Conservation (phyloP, 2,113 vertebrate genomes). For the Albula goreensis region DNA sequence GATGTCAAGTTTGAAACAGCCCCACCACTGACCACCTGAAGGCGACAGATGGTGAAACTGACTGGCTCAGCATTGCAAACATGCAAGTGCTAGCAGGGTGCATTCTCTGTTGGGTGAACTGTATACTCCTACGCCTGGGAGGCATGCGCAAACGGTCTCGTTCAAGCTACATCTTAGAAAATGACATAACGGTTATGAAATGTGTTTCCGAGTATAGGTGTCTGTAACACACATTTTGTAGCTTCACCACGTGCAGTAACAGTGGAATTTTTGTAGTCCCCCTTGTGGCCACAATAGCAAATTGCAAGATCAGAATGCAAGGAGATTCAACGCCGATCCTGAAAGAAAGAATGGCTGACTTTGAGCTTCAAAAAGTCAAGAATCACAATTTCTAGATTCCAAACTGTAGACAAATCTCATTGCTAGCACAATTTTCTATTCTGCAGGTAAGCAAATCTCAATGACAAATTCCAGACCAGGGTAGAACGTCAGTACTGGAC, state of each 20-base stretch:
- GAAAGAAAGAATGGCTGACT: too few species aligned
- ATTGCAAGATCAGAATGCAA: neutral
- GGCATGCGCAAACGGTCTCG: neutral
- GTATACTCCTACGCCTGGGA: neutral
- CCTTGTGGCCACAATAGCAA: neutral
- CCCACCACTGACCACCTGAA: neutral
- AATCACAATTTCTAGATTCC: neutral
- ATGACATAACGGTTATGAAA: too few species aligned
- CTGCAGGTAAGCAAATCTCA: neutral
- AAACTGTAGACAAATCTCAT: neutral
- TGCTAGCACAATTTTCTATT: neutral
- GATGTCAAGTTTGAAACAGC: neutral
- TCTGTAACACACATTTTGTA: too few species aligned
- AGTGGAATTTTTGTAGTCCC: neutral
- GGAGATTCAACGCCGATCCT: too few species aligned
- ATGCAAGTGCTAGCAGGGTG: neutral
- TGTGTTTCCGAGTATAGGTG: too few species aligned
- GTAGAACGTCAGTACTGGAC: too few species aligned
- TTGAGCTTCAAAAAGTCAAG: neutral
- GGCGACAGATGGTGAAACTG: neutral
- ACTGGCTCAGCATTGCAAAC: neutral
- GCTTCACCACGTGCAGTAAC: too few species aligned
- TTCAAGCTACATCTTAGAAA: too few species aligned
- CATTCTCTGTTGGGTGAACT: neutral
- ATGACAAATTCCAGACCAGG: too few species aligned